A percentile compares a stretch with the other conserved stretches of the same genome.
Conservation (phyloP, 2,113 vertebrate species). For the Brienomyrus brachyistius region DNA sequence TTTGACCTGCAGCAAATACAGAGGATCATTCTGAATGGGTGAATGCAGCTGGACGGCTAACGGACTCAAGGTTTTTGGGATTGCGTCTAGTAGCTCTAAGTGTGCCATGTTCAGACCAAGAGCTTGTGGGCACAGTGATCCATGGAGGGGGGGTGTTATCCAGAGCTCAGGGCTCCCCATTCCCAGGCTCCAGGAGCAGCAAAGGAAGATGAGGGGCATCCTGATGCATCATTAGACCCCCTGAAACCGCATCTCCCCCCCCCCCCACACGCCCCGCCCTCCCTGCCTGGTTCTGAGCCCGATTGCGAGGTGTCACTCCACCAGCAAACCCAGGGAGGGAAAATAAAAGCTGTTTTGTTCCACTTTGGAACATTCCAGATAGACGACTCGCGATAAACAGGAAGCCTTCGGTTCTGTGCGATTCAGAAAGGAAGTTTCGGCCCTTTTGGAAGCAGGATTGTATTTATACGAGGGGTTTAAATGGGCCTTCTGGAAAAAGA, state of each 20-base stretch:
- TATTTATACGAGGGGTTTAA: neutral
- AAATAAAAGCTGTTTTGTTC: neutral
- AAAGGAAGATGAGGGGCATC: neutral
- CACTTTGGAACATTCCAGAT: neutral
- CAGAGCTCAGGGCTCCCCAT: neutral
- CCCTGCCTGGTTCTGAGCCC: neutral
- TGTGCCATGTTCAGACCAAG: neutral
- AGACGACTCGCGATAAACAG: neutral
- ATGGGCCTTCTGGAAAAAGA: neutral
- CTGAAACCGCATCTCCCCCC: neutral
- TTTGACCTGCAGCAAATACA: neutral
- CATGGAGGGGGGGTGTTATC: neutral
- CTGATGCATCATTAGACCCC: neutral
- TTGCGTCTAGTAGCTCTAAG: neutral
- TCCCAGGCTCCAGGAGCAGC: neutral
- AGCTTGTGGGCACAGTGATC: neutral
- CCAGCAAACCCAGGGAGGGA: neutral
- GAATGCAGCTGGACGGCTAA: neutral
- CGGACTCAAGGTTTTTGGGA: neutral
- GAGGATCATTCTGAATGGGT: neutral
- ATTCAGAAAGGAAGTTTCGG: neutral
- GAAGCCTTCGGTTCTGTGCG: neutral
- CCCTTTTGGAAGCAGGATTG: neutral
- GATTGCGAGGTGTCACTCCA: neutral
- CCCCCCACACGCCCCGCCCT: neutral